Evolutionary conservation across 2,888 invertebrate species (phyloP).

Genomic region (Cheiracanthium punctorium): DNA sequence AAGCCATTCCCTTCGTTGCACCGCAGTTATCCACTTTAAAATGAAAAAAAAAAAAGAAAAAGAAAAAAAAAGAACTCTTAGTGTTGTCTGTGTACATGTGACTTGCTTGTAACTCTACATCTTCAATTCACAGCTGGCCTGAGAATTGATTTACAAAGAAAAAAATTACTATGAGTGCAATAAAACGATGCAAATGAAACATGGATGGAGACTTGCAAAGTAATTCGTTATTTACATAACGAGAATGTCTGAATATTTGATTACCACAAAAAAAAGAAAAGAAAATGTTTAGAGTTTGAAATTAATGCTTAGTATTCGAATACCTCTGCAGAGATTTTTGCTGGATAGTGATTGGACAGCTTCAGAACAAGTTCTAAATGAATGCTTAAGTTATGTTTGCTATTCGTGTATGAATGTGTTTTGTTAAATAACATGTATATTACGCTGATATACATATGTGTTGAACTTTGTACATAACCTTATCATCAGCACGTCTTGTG

Average conservation of each 20-base stretch:
- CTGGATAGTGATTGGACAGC: conserved; percentile 26
- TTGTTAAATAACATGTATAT: conserved; percentile 54
- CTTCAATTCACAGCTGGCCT: conserved; percentile 64
- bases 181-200: neutral
- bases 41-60: conserved; percentile 1
- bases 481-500: conserved; percentile 26
- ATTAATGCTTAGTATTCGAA: conserved; percentile 11
- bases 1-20: conserved; percentile 26
- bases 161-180: conserved; percentile 47
- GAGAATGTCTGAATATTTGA: neutral
- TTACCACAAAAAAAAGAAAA: no score
- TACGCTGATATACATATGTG: conserved; percentile 45
- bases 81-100: conserved; percentile 52
- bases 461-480: conserved; percentile 62
- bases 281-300: conserved; percentile 8
- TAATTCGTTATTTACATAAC: neutral
- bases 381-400: conserved; percentile 64
- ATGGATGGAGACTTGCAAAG: neutral
- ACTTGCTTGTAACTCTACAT: conserved; percentile 29
- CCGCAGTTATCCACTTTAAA: conserved; percentile 50
- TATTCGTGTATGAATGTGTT: conserved; percentile 66
- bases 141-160: conserved; percentile 42
- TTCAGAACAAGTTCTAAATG: conserved; percentile 55
- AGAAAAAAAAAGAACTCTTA: conserved; percentile 30
- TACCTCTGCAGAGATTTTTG: conserved; percentile 1